Base-by-base conservation (phyloP, 2,888 invertebrate species). In the Cenopis cana region DNA sequence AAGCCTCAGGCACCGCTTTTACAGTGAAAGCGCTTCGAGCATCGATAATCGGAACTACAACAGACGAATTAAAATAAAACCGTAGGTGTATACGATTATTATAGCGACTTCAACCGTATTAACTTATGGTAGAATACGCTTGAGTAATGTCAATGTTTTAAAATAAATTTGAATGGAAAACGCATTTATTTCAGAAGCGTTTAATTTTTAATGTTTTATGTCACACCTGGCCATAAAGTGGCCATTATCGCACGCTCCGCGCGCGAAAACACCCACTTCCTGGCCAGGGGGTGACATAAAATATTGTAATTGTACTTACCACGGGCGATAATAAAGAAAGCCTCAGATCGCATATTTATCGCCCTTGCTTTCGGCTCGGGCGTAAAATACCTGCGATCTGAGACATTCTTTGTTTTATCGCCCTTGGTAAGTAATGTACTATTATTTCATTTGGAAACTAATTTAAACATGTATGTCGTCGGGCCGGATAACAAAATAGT, bases 111-210 rank as follows among this genome's bases (percentile, higher is more conserved):
- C n/a, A 9, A 24, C 24, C 24, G 5, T 38, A 46, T 14, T 60
- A 2, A 14, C n/a, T 11, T 29, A 46, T 1, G 9, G 11, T 10
- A 8, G 33, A 46, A n/a, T 8, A 17, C 24, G 86, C 85, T 85
- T 86, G 83, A 89, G 88, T 87, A 86, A 87, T 88, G 89, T 88
- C 90, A 91, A 90, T 92, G 91, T 92, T 93, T 90, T 89, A 90
- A 88, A 91, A 91, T 89, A 91, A 89, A 89, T 88, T 84, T 79
- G 85, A 36, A 85, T 87, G 86, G 83, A 82, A 85, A 87, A 85
- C 76, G 76, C 67, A 56, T 56, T 69, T 74, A 69, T 59, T 46
- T 36, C 54, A 11, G 52, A 18, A 50, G 56, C 14, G n/a, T 54
- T 65, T 10, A 29, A 20, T 49, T 64, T 50, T 20, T 56, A 12